Base-by-base conservation (phyloP, 2,113 vertebrate species). In the zebrafish (Danio rerio) region DNA sequence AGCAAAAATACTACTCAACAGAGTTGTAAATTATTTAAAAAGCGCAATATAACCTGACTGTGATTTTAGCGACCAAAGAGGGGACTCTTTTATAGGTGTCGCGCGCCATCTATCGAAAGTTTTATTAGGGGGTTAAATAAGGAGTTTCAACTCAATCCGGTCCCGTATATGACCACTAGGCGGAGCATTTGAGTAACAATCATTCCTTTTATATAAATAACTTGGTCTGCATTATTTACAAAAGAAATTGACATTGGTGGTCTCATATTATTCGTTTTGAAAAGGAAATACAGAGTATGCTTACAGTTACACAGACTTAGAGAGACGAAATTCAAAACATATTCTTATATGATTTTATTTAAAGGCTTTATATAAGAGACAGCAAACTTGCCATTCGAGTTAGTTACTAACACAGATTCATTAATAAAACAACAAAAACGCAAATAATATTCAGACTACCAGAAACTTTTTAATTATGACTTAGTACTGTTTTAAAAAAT, bases 51-150 rank as follows among this genome's bases (percentile, higher is more conserved):
- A 31, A 47, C 12, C 15, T 10, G 8, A 31, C 2, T 5, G 15
- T 42, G 58, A 42, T 73, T 53, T 63, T 55, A 16, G 6, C 42
- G 45, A 18, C 0, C 2, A 9, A 10, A 40, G 18, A 10, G 15
- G 13, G 11, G 49, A 3, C n/a, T 5, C 45, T 61, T 83, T 78
- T 76, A 13, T 75, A 78, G 84, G 88, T 86, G 49, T 86, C 85
- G 78, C 7, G 78, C 89, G 21, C 89, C 93, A 92, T 88, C 93
- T 93, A 83, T 85, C 42, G 92, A 21, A 50, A 0, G 0, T 0
- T 74, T 15, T 9, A 0, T 5, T 53, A 52, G n/a, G 42, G 5
- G 1, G 0, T 47, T 74, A 31, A 50, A 11, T 20, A 9, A 16
- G 7, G 49, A 52, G 31, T 1, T 31, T 31, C 31, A 31, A 31